Evolutionary conservation across 2,888 invertebrate genomes (phyloP).

Genomic region (Epirrhoe tristata): DNA sequence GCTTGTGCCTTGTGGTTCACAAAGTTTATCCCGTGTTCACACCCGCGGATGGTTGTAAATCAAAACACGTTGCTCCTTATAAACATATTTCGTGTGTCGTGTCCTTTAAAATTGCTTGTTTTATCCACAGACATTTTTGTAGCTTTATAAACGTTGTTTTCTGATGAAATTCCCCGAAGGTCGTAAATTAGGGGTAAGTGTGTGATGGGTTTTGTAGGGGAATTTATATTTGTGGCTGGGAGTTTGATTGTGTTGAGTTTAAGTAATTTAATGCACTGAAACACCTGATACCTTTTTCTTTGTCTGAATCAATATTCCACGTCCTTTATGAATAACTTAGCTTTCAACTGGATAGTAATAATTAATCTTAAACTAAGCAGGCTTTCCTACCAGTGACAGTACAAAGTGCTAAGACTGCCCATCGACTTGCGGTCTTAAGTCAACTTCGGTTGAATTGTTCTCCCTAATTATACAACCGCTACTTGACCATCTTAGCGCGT

Average conservation of each 20-base stretch:
- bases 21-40: slow-evolving; percentile 49
- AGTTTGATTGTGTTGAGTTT: slow-evolving; percentile 10
- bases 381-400: neutral
- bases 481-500: slow-evolving; percentile 72
- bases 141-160: slow-evolving; percentile 43
- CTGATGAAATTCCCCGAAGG: slow-evolving; percentile 33
- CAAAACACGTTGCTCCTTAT: slow-evolving; percentile 78
- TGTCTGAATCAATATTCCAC: no score
- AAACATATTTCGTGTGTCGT: slow-evolving; percentile 79
- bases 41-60: slow-evolving; percentile 74
- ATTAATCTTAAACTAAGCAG: neutral
- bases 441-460: slow-evolving; percentile 60
- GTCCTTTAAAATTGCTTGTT: slow-evolving; percentile 71
- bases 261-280: slow-evolving; percentile 4
- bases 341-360: no score
- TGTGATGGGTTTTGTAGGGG: slow-evolving; percentile 28
- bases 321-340: no score
- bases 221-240: slow-evolving; percentile 28
- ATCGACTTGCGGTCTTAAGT: slow-evolving; percentile 52
- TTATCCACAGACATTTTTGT: slow-evolving; percentile 52
- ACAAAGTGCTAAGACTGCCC: slow-evolving; percentile 6
- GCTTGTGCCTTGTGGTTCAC: slow-evolving; percentile 5
- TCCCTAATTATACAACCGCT: slow-evolving; percentile 71
- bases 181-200: slow-evolving; percentile 30
- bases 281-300: slow-evolving; percentile 10